Evolutionary conservation across 2,888 invertebrate species (phyloP).

Genomic region (Bruchidius siliquastri): DNA sequence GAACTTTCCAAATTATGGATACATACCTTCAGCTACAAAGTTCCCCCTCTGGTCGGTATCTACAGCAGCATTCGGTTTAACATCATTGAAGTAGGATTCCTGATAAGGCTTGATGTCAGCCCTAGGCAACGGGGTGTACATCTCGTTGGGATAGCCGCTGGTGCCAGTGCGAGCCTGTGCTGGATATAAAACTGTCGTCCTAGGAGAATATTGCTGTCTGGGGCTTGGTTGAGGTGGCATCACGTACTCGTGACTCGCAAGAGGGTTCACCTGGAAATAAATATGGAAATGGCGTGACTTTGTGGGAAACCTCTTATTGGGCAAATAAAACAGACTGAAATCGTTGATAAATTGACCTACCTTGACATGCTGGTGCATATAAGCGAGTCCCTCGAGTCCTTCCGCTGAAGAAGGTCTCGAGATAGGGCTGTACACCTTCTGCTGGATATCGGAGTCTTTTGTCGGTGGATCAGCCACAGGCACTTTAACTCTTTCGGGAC

Average conservation of each 20-base stretch:
- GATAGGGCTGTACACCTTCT: constrained; percentile 53
- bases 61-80: constrained; percentile 47
- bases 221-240: constrained; percentile 36
- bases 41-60: constrained; percentile 30
- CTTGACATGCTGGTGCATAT: constrained; percentile 41
- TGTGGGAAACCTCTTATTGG: too few relatives aligned
- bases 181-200: constrained; percentile 33
- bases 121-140: constrained; percentile 59
- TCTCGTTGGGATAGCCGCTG: constrained; percentile 34
- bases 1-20: too few relatives aligned
- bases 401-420: constrained; percentile 54
- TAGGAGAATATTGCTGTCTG: constrained; percentile 40
- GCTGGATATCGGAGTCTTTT: constrained; percentile 26
- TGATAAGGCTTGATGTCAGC: constrained; percentile 70
- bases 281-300: too few relatives aligned
- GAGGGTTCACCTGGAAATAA: constrained; percentile 23
- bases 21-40: constrained; percentile 54
- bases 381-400: constrained; percentile 42
- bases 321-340: too few relatives aligned
- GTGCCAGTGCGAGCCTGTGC: constrained; percentile 22
- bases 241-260: constrained; percentile 28
- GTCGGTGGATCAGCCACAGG: constrained; percentile 28
- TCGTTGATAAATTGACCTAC: constrained; percentile 12
- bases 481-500: constrained; percentile 57
- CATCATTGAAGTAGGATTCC: constrained; percentile 65